Conservation (phyloP, 1,140 invertebrate species). For the Drosophila arawakana region DNA sequence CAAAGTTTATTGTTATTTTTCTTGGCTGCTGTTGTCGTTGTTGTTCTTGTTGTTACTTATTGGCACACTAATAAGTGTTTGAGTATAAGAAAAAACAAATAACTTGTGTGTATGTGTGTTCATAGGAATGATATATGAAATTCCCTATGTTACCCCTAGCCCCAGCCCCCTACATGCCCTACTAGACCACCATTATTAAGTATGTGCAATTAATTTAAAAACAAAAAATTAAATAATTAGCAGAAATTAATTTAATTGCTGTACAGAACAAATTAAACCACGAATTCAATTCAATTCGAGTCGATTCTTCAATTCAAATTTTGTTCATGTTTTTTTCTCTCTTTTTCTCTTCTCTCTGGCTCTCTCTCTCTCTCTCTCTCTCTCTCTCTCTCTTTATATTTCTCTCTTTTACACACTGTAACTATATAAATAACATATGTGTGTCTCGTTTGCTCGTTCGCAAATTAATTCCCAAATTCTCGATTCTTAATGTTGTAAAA, state of each 20-base stretch:
- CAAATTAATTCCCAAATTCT: conserved; percentile 23
- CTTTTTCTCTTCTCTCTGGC: conserved; percentile 14
- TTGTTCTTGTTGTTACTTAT: conserved; percentile 13
- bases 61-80: conserved; percentile 18
- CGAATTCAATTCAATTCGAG: conserved; percentile 41
- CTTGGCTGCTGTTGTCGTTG: conserved; percentile 2
- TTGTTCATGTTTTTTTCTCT: conserved; percentile 53
- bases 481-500: conserved; percentile 47
- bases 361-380: conserved; percentile 40
- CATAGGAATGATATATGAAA: conserved; percentile 5
- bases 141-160: not conserved
- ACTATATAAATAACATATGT: conserved; percentile 10
- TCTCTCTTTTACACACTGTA: conserved; percentile 29
- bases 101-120: conserved; percentile 17
- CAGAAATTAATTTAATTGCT: conserved; percentile 33
- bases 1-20: not conserved
- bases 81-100: conserved; percentile 5
- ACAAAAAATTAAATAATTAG: conserved; percentile 13
- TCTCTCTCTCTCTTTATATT: conserved; percentile 44
- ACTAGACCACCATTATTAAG: not conserved
- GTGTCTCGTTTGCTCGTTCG: conserved; percentile 16
- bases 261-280: conserved; percentile 37
- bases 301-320: conserved; percentile 61
- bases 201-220: conserved; percentile 27
- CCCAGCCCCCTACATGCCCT: not conserved